Evolutionary conservation across 2,888 invertebrate species (phyloP).

Genomic region (Seira sanloemensis): DNA sequence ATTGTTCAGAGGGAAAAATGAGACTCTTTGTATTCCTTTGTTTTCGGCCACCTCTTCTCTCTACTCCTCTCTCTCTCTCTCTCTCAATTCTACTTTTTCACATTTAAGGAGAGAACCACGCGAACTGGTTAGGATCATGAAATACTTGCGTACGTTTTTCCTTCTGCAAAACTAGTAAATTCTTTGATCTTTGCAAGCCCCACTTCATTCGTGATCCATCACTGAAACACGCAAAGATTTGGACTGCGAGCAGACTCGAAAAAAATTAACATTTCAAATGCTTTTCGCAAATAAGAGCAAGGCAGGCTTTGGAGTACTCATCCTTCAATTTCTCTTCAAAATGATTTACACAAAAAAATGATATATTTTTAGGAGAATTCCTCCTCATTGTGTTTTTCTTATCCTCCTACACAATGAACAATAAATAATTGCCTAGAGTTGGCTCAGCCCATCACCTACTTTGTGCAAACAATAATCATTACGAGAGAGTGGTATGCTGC

Average conservation of each 20-base stretch:
- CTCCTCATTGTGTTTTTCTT: slow-evolving; percentile 6
- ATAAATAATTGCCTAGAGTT: slow-evolving; percentile 49
- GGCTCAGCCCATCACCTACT: neutral
- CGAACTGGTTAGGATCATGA: neutral
- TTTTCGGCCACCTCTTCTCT: neutral
- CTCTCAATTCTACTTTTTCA: no score
- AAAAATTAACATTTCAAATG: neutral
- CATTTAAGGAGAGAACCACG: neutral
- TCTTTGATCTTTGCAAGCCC: neutral
- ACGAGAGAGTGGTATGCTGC: neutral
- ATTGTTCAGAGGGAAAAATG: neutral
- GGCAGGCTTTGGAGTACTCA: no score
- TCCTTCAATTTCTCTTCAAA: no score
- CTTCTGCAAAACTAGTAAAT: slow-evolving; percentile 8
- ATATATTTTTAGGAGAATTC: slow-evolving; percentile 16
- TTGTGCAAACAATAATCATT: slow-evolving; percentile 25
- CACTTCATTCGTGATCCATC: neutral
- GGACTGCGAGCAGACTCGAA: neutral
- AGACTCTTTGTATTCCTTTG: slow-evolving; percentile 3
- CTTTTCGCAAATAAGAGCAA: neutral
- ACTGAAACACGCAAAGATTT: neutral
- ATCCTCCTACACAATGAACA: slow-evolving; percentile 41
- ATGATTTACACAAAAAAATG: slow-evolving; percentile 21
- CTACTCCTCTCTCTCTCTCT: no score
- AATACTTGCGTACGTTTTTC: neutral